Percentiles rank a stretch among this genome's conserved stretches.
These are phyloP conservation scores for Leptinotarsa juncta DNA, from an alignment of 2,888 invertebrate species.

Conservation along the genomic window DNA sequence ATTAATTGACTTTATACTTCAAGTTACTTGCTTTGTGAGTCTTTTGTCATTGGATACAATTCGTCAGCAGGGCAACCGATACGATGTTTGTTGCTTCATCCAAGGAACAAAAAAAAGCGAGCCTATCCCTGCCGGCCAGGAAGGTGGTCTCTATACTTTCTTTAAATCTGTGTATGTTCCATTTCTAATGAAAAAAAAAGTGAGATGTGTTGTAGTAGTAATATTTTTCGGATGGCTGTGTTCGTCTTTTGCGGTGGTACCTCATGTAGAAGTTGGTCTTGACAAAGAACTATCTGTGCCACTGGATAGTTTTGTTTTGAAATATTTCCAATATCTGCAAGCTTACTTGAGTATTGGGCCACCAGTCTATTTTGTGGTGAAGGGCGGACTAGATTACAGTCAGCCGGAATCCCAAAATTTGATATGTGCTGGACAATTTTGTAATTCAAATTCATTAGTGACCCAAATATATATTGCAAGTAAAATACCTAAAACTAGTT, in stretches of 20 bases:
- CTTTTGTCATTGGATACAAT: constrained; percentile 86
- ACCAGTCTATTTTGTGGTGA: constrained; percentile 71
- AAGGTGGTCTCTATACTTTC: constrained; percentile 85
- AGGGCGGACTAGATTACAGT: constrained; percentile 76
- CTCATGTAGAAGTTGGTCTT: constrained; percentile 92
- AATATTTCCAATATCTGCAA: constrained; percentile 90
- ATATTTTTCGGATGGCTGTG: constrained; percentile 94
- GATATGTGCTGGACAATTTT: constrained; percentile 83
- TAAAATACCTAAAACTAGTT: constrained; percentile 73
- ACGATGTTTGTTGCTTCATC: constrained; percentile 88
- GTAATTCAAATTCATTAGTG: constrained; percentile 80
- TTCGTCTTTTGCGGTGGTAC: constrained; percentile 87
- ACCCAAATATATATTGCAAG: constrained; percentile 81
- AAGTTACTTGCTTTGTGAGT: constrained; percentile 93
- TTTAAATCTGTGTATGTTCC: constrained; percentile 91
- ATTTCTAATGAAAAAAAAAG: constrained; percentile 80
- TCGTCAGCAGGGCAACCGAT: constrained; percentile 69
- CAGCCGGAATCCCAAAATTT: constrained; percentile 79
- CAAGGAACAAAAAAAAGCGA: constrained; percentile 76
- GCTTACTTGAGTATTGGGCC: constrained; percentile 95
- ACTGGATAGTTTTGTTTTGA: constrained; percentile 93
- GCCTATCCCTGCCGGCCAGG: constrained; percentile 66
- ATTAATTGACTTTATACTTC: constrained; percentile 90
- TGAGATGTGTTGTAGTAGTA: constrained; percentile 81
- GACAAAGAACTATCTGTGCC: constrained; percentile 99